Evolutionary conservation across 2,888 invertebrate species (phyloP), one percentile per base, ranked within the genome.

Genomic region (Caenorhabditis sulstoni): DNA sequence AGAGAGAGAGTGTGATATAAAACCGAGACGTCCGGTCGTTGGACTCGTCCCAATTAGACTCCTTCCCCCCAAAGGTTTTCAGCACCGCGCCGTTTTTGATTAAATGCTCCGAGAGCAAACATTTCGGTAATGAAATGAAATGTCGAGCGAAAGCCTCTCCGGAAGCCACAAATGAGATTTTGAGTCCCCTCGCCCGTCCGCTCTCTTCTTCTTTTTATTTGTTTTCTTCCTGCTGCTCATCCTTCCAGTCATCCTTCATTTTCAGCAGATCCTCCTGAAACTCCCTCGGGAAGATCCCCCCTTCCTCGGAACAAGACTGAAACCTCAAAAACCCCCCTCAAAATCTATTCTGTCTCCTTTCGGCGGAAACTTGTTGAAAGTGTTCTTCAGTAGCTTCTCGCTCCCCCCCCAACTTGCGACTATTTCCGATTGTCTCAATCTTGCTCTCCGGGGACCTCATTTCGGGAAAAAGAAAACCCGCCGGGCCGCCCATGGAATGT

Each of bases 31-130:
- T n/a, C n/a, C n/a, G n/a, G n/a, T n/a, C n/a, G n/a, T n/a, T n/a
- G n/a, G n/a, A n/a, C n/a, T n/a, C n/a, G n/a, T n/a, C 22, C 39
- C 14, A 29, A 29, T 52, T 52, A 52, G 49, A 8, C 5, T 22
- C 23, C n/a, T n/a, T n/a, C n/a, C n/a, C n/a, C n/a, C n/a, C n/a
- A n/a, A n/a, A 52, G 52, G 39, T 39, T 62, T 64, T 29, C 29
- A 29, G 29, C 29, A 29, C 4, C 29, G 7, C 29, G 7, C 4
- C 29, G 7, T 7, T 53, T 18, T 65, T 55, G 55, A 65, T 55
- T 65, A 55, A 65, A 65, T 45, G 39, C n/a, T 41, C 12, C 12
- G 12, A 35, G 20, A 61, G 68, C 68, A 68, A 68, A 68, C 68
- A 68, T 52, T 68, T 68, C 59, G 29, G 18, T 18, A 20, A 20